Evolutionary conservation across 1,140 invertebrate genomes (phyloP).

Genomic region (Rhopalosiphum maidis): DNA sequence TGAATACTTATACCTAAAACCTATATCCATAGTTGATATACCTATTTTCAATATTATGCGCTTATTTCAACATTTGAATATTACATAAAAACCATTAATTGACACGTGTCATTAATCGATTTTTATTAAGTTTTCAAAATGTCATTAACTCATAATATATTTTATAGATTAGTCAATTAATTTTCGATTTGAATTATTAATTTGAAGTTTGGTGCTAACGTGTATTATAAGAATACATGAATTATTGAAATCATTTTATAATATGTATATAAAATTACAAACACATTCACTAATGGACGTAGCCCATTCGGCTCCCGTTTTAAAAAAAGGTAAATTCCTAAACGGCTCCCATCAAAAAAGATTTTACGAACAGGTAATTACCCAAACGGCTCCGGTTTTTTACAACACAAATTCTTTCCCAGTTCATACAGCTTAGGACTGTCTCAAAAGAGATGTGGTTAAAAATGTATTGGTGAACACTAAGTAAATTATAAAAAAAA

Average conservation of each 20-base stretch:
- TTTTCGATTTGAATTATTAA: background rate
- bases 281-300: background rate
- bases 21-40: background rate
- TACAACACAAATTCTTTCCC: too few species aligned
- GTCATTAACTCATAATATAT: too few species aligned
- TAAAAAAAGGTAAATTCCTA: too few species aligned
- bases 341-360: too few species aligned
- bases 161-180: too few species aligned
- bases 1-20: background rate
- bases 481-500: too few species aligned
- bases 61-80: background rate
- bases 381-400: too few species aligned
- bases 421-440: too few species aligned
- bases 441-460: too few species aligned
- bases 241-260: background rate
- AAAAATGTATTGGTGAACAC: too few species aligned
- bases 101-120: background rate
- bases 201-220: background rate
- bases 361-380: too few species aligned
- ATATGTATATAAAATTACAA: background rate
- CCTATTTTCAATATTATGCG: background rate
- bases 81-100: background rate
- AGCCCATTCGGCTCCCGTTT: too few species aligned
- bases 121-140: background rate
- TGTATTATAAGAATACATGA: background rate